Percentiles rank a stretch among this genome's conserved stretches.
Conservation (phyloP, 2,113 vertebrate genomes). For the Hippotragus niger region DNA sequence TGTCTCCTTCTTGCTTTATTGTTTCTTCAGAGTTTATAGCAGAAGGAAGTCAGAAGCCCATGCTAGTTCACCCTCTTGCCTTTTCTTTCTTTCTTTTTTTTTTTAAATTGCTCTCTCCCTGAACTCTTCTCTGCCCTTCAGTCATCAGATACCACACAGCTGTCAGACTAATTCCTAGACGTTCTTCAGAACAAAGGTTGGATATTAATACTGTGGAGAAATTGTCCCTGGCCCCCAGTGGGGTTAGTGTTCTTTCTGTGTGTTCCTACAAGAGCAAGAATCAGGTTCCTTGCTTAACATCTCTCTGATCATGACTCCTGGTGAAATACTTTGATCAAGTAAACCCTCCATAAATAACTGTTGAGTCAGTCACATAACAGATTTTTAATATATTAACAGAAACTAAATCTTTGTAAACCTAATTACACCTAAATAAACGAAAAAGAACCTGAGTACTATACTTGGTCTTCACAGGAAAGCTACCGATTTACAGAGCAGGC, state of each 20-base stretch:
- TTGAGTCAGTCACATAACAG: neutral
- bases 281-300: neutral
- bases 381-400: neutral
- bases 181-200: neutral
- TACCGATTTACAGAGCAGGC: conserved; percentile 85
- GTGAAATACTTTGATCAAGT: neutral
- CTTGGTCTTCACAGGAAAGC: conserved; percentile 85
- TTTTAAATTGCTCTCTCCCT: neutral
- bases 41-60: neutral
- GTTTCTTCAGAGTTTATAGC: neutral
- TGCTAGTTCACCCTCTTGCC: neutral
- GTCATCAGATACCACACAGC: neutral
- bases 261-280: too few species aligned
- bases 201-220: neutral
- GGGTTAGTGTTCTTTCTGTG: neutral
- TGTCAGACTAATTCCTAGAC: neutral
- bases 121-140: neutral
- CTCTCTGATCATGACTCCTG: neutral
- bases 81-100: neutral
- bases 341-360: neutral
- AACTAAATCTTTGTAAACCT: neutral
- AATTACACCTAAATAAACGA: neutral
- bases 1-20: neutral
- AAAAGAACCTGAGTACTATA: neutral
- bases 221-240: neutral